Percentiles rank a stretch among this genome's conserved stretches.
These are phyloP conservation scores for Dendrocopos noguchii DNA, from an alignment of 2,113 vertebrate genomes.

Conservation along the genomic window DNA sequence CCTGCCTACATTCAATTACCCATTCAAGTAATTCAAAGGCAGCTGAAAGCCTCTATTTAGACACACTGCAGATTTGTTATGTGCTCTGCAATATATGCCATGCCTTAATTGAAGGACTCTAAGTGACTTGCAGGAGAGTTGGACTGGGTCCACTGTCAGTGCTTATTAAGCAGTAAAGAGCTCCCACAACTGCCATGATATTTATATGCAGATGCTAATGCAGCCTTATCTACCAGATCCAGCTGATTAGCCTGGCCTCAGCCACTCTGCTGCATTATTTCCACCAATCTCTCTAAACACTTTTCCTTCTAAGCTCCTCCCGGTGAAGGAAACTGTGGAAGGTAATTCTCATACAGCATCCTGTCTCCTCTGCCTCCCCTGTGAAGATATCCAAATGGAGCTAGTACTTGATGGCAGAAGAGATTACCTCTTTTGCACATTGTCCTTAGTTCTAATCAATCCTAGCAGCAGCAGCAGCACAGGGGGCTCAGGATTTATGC, in stretches of 20 bases:
- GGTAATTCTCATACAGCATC: neutral
- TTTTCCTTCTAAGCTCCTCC: neutral
- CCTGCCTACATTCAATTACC: constrained; percentile 34
- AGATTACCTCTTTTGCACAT: neutral
- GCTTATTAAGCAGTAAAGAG: constrained; percentile 17
- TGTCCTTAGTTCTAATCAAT: constrained; percentile 15
- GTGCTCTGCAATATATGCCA: neutral
- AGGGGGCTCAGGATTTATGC: neutral
- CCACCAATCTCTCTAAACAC: neutral
- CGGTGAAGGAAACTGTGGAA: neutral
- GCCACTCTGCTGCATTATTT: neutral
- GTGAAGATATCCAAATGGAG: neutral
- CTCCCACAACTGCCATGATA: neutral
- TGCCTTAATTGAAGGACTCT: constrained; percentile 17
- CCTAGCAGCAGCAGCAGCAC: neutral
- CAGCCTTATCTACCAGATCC: neutral
- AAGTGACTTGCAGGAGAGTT: neutral
- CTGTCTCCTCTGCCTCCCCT: neutral
- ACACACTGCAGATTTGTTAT: neutral
- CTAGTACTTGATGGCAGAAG: neutral
- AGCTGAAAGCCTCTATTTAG: neutral
- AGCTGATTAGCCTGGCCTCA: neutral
- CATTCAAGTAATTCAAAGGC: neutral
- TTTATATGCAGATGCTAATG: neutral
- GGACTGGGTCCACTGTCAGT: neutral